Percentiles rank a stretch among this genome's conserved stretches.
phyloP scores from a whole-genome alignment of 1,140 invertebrate species.

The Ceratosolen fusciceps region DNA sequence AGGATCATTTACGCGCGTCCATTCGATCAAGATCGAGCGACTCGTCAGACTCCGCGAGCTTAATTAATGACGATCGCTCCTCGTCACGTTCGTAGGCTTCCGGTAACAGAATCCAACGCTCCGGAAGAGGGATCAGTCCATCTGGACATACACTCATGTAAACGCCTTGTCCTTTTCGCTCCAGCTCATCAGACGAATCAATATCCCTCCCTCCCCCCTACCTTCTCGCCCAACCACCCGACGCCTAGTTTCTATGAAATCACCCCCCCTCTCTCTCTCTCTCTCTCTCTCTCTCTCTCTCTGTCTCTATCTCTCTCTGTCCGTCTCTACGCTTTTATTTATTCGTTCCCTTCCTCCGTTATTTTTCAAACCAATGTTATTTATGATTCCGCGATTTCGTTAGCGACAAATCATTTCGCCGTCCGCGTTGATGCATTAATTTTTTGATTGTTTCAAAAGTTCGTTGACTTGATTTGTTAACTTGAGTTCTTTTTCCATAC shows the following conservation, averaged over 20 bases:
- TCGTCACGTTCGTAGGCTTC: not conserved
- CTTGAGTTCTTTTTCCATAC: not conserved
- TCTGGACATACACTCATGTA: not conserved
- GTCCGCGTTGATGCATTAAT: not conserved
- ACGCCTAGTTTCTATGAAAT: not conserved
- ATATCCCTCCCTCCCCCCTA: not conserved
- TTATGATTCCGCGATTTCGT: conserved; percentile 2
- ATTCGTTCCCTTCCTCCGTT: not conserved
- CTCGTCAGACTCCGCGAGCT: conserved; percentile 28
- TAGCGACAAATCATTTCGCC: not conserved
- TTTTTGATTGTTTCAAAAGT: not conserved
- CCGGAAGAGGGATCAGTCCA: conserved; percentile 13
- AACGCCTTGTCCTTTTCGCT: not conserved
- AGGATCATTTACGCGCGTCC: conserved; percentile 10
- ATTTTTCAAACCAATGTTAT: not conserved
- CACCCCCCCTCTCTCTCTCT: not conserved
- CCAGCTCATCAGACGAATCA: conserved; percentile 3
- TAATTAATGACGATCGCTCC: conserved; percentile 42
- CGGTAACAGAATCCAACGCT: not conserved
- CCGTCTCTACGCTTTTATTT: not conserved
- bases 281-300: not conserved
- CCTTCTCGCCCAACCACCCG: too few relatives aligned
- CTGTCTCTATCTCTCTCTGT: not conserved
- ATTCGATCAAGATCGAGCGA: conserved; percentile 37
- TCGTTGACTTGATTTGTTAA: not conserved